Base-by-base conservation (phyloP, 2,797 vertebrate species). In the Chlorospingus semifuscus region DNA sequence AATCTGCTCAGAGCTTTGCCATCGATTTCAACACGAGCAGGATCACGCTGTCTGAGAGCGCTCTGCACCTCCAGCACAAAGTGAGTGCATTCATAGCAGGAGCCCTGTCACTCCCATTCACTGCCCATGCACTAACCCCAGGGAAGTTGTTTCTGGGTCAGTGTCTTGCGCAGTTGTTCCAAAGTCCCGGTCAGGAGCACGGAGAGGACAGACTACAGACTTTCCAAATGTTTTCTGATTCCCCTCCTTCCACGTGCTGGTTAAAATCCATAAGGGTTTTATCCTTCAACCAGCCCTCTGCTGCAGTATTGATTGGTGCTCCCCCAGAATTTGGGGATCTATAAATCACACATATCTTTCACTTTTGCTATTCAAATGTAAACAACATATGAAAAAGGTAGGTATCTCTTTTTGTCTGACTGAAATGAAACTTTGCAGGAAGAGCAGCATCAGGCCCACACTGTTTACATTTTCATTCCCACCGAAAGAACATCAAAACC, bases 141-240 rank as follows among this genome's bases (percentile, higher is more conserved):
- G 91, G 80, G 91, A 95, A 94, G 83, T 55, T 70, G 71, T 96
- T 95, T 94, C 93, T 94, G 80, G 89, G 93, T 90, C 95, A 96
- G 66, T 30, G 50, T 95, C 66, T 86, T 64, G 52, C 6, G 4
- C 77, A 76, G 91, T 60, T 82, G 41, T 74, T 93, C 49, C 70
- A 34, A 96, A 96, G 85, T 91, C 80, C 87, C 0, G 60, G 85
- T 36, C 74, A 68, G 95, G 93, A 95, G 7, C 4, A 29, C 0
- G 18, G 85, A 96, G 66, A 37, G 66, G 60, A 82, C 59, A 92
- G 59, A 17, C 24, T 69, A 37, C 34, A 79, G 83, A 65, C 20
- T 68, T 74, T 8, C 9, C 23, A 52, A 34, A 39, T 4, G 11
- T 77, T 94, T 94, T 56, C 78, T 46, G 24, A 50, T 47, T 71